Evolutionary conservation across 1,140 invertebrate species (phyloP).

Genomic region (Aplysia californica): DNA sequence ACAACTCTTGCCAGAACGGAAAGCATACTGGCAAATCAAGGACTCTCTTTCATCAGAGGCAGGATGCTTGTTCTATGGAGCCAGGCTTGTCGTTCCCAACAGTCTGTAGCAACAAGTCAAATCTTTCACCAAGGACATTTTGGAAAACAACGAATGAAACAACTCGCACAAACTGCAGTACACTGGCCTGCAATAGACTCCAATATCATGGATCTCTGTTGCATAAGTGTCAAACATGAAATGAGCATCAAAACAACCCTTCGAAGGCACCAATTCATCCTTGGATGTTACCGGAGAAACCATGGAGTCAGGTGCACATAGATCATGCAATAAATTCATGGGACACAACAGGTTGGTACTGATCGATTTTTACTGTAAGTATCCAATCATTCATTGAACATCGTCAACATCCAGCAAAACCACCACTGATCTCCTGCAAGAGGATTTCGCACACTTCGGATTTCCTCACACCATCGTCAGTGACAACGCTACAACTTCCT

Average conservation of each 20-base stretch:
- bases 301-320: conserved; percentile 36
- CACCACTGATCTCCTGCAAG: background rate
- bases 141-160: no score
- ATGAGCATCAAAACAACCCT: conserved; percentile 16
- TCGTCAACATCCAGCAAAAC: background rate
- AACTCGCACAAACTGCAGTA: no score
- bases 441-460: conserved; percentile 38
- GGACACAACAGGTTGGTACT: background rate
- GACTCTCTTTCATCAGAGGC: no score
- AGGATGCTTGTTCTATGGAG: no score
- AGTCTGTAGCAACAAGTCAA: no score
- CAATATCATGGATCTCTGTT: no score
- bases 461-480: conserved; percentile 48
- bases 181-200: no score
- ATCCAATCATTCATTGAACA: background rate
- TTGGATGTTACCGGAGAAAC: conserved; percentile 32
- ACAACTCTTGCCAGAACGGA: no score
- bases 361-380: background rate
- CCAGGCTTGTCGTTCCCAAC: no score
- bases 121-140: no score
- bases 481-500: conserved; percentile 61
- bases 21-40: no score
- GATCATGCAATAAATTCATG: conserved; percentile 35
- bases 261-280: conserved; percentile 29
- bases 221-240: conserved; percentile 66